Conservation (phyloP, 2,888 invertebrate species). For the Cremastinae sp. region DNA sequence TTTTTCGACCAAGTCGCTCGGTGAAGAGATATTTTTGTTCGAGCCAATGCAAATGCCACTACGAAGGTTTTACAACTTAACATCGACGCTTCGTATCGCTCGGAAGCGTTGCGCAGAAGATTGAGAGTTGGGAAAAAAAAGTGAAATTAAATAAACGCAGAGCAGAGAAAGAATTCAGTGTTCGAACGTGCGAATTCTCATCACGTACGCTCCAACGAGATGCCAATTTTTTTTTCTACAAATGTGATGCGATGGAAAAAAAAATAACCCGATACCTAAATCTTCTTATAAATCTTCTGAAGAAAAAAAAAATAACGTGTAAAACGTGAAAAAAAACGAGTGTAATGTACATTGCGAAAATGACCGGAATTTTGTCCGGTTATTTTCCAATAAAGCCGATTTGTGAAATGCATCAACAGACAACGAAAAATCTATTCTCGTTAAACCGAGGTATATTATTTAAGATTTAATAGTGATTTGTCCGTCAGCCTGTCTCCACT, state of each 20-base stretch:
- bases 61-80: slow-evolving; percentile 64
- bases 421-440: slow-evolving; percentile 50
- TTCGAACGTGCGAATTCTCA: slow-evolving; percentile 39
- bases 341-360: slow-evolving; percentile 45
- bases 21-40: slow-evolving; percentile 36
- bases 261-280: slow-evolving; percentile 17
- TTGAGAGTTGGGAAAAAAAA: slow-evolving; percentile 16
- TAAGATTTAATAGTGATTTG: slow-evolving; percentile 38
- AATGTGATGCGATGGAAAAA: slow-evolving; percentile 44
- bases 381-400: slow-evolving; percentile 57
- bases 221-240: slow-evolving; percentile 38
- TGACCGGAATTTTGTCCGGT: slow-evolving; percentile 48
- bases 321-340: slow-evolving; percentile 20
- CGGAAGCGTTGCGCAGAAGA: slow-evolving; percentile 42
- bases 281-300: slow-evolving; percentile 40
- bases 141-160: slow-evolving; percentile 26
- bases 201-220: slow-evolving; percentile 38
- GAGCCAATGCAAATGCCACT: slow-evolving; percentile 66
- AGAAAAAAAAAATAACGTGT: slow-evolving; percentile 25
- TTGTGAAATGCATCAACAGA: slow-evolving; percentile 57
- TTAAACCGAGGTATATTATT: slow-evolving; percentile 36
- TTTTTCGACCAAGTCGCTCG: slow-evolving; percentile 35
- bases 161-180: slow-evolving; percentile 32
- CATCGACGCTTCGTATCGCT: slow-evolving; percentile 55
- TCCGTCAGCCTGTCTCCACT: slow-evolving; percentile 58